Conservation (phyloP, 2,888 invertebrate species). For the Melanophora roralis region DNA sequence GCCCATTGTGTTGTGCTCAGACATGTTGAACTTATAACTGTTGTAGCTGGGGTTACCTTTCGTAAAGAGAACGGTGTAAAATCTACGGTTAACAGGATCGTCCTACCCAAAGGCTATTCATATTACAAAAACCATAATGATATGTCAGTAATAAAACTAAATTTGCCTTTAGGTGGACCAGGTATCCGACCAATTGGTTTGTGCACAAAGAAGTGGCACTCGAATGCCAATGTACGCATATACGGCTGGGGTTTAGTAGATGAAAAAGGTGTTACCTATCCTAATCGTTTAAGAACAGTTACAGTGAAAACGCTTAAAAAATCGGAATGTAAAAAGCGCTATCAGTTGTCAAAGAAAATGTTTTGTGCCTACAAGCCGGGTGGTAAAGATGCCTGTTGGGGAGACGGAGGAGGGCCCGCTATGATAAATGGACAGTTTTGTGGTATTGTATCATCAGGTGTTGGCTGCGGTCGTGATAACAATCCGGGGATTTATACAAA, state of each 20-base stretch:
- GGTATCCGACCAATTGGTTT: constrained; percentile 48
- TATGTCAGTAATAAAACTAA: constrained; percentile 59
- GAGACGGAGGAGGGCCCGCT: constrained; percentile 66
- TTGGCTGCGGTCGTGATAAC: constrained; percentile 76
- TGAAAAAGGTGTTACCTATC: background rate
- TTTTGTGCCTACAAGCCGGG: constrained; percentile 61
- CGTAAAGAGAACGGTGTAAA: constrained; percentile 15
- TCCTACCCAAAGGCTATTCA: constrained; percentile 28
- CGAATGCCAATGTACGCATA: constrained; percentile 38
- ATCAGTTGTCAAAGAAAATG: constrained; percentile 54
- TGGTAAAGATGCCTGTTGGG: constrained; percentile 63
- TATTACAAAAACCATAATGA: constrained; percentile 47
- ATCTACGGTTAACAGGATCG: background rate
- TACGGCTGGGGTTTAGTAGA: constrained; percentile 64
- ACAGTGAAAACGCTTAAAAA: constrained; percentile 19
- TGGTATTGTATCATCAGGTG: constrained; percentile 82
- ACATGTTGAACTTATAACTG: background rate
- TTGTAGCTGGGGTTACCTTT: constrained; percentile 46
- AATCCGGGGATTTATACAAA: constrained; percentile 84
- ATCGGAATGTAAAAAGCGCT: background rate
- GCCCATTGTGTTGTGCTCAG: constrained; percentile 42
- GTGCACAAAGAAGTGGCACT: background rate
- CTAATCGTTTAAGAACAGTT: constrained; percentile 50
- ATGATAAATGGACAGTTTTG: constrained; percentile 63
- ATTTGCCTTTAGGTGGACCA: constrained; percentile 13